A percentile compares a stretch with the other conserved stretches of the same genome.
These are phyloP conservation scores for Phycodurus eques DNA, from an alignment of 2,113 vertebrate genomes.

Conservation along the genomic window DNA sequence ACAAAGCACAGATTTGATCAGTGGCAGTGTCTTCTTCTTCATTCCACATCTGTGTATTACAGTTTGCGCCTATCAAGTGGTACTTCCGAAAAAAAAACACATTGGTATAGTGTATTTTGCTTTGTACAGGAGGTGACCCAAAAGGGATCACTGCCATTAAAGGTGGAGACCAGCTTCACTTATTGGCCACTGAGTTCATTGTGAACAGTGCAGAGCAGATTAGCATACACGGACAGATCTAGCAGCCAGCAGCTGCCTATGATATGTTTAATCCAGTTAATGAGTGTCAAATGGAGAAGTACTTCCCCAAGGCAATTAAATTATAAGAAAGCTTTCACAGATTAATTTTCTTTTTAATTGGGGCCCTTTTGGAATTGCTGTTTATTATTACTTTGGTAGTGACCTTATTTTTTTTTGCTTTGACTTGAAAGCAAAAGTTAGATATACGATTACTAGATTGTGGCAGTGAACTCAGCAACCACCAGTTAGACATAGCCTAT, in stretches of 20 bases:
- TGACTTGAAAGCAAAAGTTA: too few species aligned
- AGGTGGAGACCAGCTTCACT: conserved; percentile 19
- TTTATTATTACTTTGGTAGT: too few species aligned
- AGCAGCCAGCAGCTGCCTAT: conserved; percentile 45
- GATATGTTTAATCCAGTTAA: conserved; percentile 52
- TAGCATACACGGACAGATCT: conserved; percentile 21
- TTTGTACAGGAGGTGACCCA: not conserved
- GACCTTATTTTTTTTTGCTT: too few species aligned
- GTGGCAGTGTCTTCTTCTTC: not conserved
- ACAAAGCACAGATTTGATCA: conserved; percentile 15
- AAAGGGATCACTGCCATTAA: conserved; percentile 14
- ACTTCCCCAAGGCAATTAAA: conserved; percentile 34
- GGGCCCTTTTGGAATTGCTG: not conserved
- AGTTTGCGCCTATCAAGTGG: not conserved
- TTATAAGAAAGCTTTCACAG: conserved; percentile 22
- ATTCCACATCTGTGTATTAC: not conserved
- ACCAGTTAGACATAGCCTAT: too few species aligned
- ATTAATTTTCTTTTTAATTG: not conserved
- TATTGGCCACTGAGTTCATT: conserved; percentile 38
- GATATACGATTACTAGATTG: too few species aligned
- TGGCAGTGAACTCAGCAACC: too few species aligned
- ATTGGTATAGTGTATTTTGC: not conserved
- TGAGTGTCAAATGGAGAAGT: conserved; percentile 37
- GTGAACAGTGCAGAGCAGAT: conserved; percentile 28
- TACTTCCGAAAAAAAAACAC: not conserved